Base-by-base conservation (phyloP, 2,113 vertebrate genomes). In the Oplegnathus fasciatus region DNA sequence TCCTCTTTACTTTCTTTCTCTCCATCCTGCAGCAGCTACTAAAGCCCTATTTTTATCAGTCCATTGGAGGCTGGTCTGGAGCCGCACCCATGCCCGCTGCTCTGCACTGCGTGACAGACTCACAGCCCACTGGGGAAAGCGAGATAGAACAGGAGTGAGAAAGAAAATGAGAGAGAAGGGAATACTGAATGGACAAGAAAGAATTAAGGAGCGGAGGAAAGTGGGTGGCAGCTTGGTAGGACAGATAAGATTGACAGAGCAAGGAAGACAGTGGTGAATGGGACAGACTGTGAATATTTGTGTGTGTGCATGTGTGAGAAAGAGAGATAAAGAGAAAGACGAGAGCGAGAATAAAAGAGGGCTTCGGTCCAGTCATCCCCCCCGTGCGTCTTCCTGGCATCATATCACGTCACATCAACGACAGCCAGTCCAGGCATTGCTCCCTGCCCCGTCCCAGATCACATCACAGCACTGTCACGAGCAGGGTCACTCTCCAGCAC, bases 171-270 rank as follows among this genome's bases (percentile, higher is more conserved):
- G 87, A 80, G 84, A 66, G 60, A 70, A 58, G 57, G 89, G 82
- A 83, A 83, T 82, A 86, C 34, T 78, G 86, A 89, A 88, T 48
- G 86, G 79, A 89, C 83, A 68, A 84, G 84, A 89, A 83, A 88
- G 89, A 91, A 91, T 89, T 88, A 88, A 80, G 82, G 80, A 86
- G 82, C 11, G 26, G 32, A 48, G 78, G 91, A 78, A 87, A 91
- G 92, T 91, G 91, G 90, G 92, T 80, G 87, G 93, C 88, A 84
- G 89, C 89, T 71, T 91, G 92, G 85, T 44, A 24, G 82, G 77
- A 76, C 37, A 89, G 93, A 92, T 92, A 90, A 90, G 90, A 92
- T 81, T 90, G 91, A 93, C 86, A 57, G 82, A 82, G 90, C 60
- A 58, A 79, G 78, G 75, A 86, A 79, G 75, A 78, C n/a, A 50